A percentile compares a stretch with the other conserved stretches of the same genome.
Evolutionary conservation across 2,113 vertebrate genomes (phyloP).

Genomic region (Rhynchomys soricoides): DNA sequence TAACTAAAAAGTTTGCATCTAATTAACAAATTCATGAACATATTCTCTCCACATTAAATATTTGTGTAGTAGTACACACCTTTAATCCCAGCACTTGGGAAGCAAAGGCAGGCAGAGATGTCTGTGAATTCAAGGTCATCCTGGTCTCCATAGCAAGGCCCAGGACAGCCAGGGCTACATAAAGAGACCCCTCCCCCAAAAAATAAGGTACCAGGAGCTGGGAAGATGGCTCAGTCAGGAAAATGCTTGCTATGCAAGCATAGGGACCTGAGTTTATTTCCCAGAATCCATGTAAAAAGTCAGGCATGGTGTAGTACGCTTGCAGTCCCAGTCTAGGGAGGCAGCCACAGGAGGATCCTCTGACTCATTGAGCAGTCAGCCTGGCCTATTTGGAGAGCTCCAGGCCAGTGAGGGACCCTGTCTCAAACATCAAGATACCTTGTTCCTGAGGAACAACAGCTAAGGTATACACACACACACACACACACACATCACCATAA

Average conservation of each 20-base stretch:
- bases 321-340: background rate
- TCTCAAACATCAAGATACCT: background rate
- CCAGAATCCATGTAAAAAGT: background rate
- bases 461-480: background rate
- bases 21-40: background rate
- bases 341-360: background rate
- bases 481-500: background rate
- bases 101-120: background rate
- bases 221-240: background rate
- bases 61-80: background rate
- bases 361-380: background rate
- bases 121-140: background rate
- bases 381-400: background rate
- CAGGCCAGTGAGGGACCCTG: background rate
- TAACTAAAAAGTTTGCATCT: background rate
- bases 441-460: background rate
- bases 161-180: background rate
- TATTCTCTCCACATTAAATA: background rate
- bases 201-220: background rate
- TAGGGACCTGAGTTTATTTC: background rate
- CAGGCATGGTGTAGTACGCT: background rate
- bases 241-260: background rate
- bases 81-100: background rate
- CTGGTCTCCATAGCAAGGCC: background rate
- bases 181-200: background rate